phyloP scores from a whole-genome alignment of 1,140 invertebrate genomes.

The Heliconius hewitsoni region DNA sequence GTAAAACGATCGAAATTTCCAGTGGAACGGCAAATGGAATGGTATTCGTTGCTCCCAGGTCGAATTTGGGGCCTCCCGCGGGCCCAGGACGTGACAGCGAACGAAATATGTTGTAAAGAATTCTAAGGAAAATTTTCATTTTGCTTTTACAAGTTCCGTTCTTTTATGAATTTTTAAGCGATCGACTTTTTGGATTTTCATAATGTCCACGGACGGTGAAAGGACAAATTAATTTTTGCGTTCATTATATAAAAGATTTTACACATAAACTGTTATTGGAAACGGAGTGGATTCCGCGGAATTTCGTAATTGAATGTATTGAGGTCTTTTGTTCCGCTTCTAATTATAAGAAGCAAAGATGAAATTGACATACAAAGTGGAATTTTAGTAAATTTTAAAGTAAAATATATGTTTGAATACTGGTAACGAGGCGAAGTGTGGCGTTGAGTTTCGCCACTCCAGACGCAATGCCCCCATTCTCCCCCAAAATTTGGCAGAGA shows the following conservation, averaged over 20 bases:
- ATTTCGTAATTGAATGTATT: not conserved
- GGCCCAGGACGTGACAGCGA: slow-evolving; percentile 34
- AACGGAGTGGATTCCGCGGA: not conserved
- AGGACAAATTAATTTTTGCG: slow-evolving; percentile 5
- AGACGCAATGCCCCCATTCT: too few species aligned
- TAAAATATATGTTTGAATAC: not conserved
- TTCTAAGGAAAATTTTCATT: slow-evolving; percentile 26
- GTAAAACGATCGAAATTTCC: slow-evolving; percentile 29
- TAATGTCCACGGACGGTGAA: slow-evolving; percentile 1
- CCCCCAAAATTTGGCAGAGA: too few species aligned
- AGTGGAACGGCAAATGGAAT: slow-evolving; percentile 33
- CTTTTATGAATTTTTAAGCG: slow-evolving; percentile 30
- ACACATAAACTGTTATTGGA: slow-evolving; percentile 9
- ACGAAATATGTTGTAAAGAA: slow-evolving; percentile 40
- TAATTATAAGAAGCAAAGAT: not conserved
- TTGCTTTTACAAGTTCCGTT: slow-evolving; percentile 21
- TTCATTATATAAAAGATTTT: slow-evolving; percentile 17
- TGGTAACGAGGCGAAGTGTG: too few species aligned
- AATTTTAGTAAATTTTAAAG: not conserved
- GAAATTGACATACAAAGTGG: not conserved
- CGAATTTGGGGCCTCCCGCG: slow-evolving; percentile 35
- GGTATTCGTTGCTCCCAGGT: slow-evolving; percentile 34
- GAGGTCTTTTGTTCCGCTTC: not conserved
- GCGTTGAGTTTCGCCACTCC: too few species aligned
- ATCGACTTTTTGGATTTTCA: slow-evolving; percentile 26